Evolutionary conservation across 2,888 invertebrate genomes (phyloP), one percentile per base, ranked within the genome.

Genomic region (Cephalotes varians): DNA sequence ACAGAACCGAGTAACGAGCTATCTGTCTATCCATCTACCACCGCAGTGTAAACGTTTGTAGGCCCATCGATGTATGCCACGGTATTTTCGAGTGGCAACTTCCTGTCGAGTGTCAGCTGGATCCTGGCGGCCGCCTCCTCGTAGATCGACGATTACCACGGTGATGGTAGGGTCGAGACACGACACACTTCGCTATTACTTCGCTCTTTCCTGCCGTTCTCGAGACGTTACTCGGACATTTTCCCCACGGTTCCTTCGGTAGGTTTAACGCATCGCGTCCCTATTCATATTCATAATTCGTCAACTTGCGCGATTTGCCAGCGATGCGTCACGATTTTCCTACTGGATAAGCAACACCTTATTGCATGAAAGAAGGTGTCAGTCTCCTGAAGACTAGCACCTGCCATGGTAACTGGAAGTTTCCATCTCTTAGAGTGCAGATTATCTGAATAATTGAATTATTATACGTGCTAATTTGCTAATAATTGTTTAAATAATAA

Each of bases 11-110:
- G 67, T 62, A 85, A 64, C 71, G 76, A 87, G 81, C 65, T 76
- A 76, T 65, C 64, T 65, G 81, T 81, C 85, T 81, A 87, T 88
- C 85, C 77, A 89, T 86, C 84, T 85, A 83, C 82, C 62, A 47
- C 6, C 83, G 80, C 56, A 81, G 77, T 81, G 77, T 83, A 86
- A 88, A 88, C 86, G 85, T 89, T 88, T 87, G 87, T 87, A 87
- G 79, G 81, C 69, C 85, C 84, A 77, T 87, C 89, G 74, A 58
- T 74, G 81, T 87, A 81, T 81, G 74, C 82, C 84, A 85, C 54
- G 81, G 73, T 67, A 82, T 87, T 86, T 88, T 88, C 90, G 90
- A 89, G 87, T 90, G 89, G 87, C 87, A 84, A 84, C 86, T 89
- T 89, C 88, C 89, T 90, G 87, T 31, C 88, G 80, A 74, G 74